Evolutionary conservation across 1,140 invertebrate species (phyloP), one percentile per base, ranked within the genome.

Genomic region (Eulimnadia texana): DNA sequence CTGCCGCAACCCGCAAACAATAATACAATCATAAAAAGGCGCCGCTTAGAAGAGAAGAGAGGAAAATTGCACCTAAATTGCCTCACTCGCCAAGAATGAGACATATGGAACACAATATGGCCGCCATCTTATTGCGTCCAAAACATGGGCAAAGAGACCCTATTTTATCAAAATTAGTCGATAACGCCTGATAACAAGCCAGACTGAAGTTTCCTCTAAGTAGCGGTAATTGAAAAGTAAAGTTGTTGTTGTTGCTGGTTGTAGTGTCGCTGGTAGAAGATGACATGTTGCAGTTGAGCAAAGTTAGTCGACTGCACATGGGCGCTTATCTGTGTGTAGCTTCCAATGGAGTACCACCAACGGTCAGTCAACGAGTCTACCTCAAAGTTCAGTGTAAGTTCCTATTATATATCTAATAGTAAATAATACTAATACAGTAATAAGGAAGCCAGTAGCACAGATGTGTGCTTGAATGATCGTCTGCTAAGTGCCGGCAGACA

Each of bases 351-450:
- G 84, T 92, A 2, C 88, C 88, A 2, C 90, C 90, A 0, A 84
- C 86, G 1, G 86, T 91, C 59, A 89, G 86, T 78, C 91, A 92
- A 73, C 76, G 89, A 67, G 88, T 93, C 68, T 85, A 84, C 73
- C 80, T 93, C 28, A 87, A 86, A 58, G 86, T 91, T 25, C 86
- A 92, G 68, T 93, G 88, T 90, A 77, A 82, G 85, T 86, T 73
- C 58, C 61, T 58, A 59, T 1, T 13, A 27, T 27, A 53, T 1
- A 0, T 22, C 1, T 2, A 33, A 16, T 16, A 10, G 20, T n/a
- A n/a, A n/a, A n/a, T n/a, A n/a, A n/a, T n/a, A n/a, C n/a, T n/a
- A n/a, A n/a, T n/a, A n/a, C n/a, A n/a, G n/a, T n/a, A n/a, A n/a
- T n/a, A n/a, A n/a, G n/a, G n/a, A n/a, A n/a, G n/a, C n/a, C n/a